These are phyloP conservation scores for Siphamia tubifer DNA, from an alignment of 2,113 vertebrate species.

Conservation along the genomic window DNA sequence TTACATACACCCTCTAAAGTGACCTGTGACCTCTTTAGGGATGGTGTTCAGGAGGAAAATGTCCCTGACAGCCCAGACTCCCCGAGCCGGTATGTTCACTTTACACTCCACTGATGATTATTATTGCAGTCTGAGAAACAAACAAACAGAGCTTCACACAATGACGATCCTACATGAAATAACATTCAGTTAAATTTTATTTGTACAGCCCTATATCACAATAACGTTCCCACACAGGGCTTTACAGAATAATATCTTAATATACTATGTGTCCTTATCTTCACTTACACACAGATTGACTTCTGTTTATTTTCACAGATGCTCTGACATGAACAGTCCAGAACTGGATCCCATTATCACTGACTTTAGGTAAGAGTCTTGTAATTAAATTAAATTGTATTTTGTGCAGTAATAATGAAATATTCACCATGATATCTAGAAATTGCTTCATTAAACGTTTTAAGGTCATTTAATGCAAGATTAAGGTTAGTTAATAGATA, in stretches of 20 bases:
- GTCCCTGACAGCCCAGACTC: conserved; percentile 45
- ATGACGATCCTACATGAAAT: background rate
- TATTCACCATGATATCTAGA: no score
- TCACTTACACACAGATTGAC: background rate
- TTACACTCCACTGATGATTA: background rate
- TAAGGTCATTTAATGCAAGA: no score
- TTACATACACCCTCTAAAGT: background rate
- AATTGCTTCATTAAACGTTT: no score
- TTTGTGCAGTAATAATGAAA: no score
- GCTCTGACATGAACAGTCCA: conserved; percentile 67
- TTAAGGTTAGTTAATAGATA: no score
- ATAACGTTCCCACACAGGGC: no score
- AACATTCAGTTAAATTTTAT: no score
- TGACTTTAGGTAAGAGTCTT: conserved; percentile 65
- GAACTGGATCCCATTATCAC: conserved; percentile 71
- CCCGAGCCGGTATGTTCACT: conserved; percentile 57
- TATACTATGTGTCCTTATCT: no score
- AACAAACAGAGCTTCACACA: background rate
- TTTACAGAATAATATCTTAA: no score
- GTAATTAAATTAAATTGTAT: no score
- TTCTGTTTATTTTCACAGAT: conserved; percentile 39
- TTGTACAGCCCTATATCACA: no score
- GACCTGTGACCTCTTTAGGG: conserved; percentile 63
- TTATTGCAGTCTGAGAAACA: background rate
- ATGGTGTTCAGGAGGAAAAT: conserved; percentile 43